Conservation (phyloP, 2,113 vertebrate species). For the Potamarius usumacintae region DNA sequence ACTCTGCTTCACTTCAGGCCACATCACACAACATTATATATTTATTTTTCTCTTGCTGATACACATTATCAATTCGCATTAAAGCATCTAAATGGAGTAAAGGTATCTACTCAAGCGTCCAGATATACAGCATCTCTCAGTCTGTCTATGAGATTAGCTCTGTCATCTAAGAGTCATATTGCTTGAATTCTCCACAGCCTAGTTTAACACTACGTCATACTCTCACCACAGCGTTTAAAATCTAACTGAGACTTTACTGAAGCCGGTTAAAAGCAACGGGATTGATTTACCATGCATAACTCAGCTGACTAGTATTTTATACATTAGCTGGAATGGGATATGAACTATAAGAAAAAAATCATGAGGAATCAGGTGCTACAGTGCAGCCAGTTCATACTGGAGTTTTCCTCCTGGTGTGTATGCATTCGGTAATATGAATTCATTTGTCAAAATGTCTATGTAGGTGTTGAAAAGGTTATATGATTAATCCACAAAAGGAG, state of each 20-base stretch:
- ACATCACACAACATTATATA: not conserved
- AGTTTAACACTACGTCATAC: constrained; percentile 59
- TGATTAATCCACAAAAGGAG: constrained; percentile 61
- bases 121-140: constrained; percentile 43
- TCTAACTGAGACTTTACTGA: constrained; percentile 67
- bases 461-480: constrained; percentile 55
- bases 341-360: constrained; percentile 47
- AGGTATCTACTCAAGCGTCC: constrained; percentile 47
- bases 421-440: constrained; percentile 16
- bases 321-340: constrained; percentile 46
- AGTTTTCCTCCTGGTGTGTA: constrained; percentile 41
- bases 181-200: constrained; percentile 56
- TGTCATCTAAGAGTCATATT: constrained; percentile 63
- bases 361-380: constrained; percentile 45
- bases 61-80: constrained; percentile 47
- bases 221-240: constrained; percentile 62
- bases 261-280: constrained; percentile 60
- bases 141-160: constrained; percentile 62
- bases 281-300: constrained; percentile 65
- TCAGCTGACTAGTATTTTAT: constrained; percentile 56
- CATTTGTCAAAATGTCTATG: constrained; percentile 63
- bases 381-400: constrained; percentile 15
- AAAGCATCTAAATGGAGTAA: constrained; percentile 49
- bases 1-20: not conserved
- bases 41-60: not conserved